phyloP scores from a whole-genome alignment of 2,888 invertebrate genomes.

The Dioctria linearis region DNA sequence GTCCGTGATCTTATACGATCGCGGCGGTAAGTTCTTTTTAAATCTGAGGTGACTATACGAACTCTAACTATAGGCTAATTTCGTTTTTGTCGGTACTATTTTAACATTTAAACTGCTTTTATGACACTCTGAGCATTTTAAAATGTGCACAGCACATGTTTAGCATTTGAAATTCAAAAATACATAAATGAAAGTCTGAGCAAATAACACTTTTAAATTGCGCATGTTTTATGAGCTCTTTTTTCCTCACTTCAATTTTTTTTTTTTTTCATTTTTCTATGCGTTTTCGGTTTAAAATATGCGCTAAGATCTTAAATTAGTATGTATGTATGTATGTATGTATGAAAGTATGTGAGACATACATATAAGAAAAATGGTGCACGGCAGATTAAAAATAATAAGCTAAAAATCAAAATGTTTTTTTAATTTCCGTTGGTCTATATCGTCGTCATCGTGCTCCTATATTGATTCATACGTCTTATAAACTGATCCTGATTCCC shows the following conservation, averaged over 20 bases:
- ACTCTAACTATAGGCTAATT: neutral
- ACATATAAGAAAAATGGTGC: no score
- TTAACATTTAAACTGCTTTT: conserved; percentile 15
- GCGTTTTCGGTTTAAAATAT: no score
- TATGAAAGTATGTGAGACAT: no score
- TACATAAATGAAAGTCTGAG: neutral
- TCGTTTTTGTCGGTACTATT: neutral
- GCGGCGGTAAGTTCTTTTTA: neutral
- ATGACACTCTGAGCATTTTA: conserved; percentile 25
- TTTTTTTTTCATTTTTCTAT: neutral
- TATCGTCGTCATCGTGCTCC: no score
- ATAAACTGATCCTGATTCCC: no score
- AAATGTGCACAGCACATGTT: conserved; percentile 29
- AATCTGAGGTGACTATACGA: neutral
- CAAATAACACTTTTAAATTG: conserved; percentile 15
- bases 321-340: no score
- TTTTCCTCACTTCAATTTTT: no score
- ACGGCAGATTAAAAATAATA: no score
- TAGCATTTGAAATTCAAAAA: conserved; percentile 3
- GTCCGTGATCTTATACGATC: neutral
- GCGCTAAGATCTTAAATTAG: no score
- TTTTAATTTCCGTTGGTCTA: no score
- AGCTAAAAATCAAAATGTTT: no score
- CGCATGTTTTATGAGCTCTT: neutral
- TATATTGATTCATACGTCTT: no score